Evolutionary conservation across 1,140 invertebrate species (phyloP), one percentile per base, ranked within the genome.

Genomic region (Spodoptera litura): DNA sequence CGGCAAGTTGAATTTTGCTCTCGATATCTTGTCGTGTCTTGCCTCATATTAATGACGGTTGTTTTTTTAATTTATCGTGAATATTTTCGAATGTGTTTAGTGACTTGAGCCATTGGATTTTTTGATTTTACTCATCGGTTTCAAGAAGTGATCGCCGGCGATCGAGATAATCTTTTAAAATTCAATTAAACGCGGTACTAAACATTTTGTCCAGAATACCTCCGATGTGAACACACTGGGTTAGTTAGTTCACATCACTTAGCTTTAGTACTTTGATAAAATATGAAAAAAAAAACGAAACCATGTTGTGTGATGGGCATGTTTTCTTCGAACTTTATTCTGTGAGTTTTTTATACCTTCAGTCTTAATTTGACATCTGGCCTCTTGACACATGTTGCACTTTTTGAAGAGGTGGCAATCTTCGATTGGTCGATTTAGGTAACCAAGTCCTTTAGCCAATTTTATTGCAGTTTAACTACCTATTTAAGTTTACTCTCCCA

Each of bases 41-140:
- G 89, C 77, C 79, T 91, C 85, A 88, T 89, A 91, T 89, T 91
- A 91, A 91, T 89, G 89, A 85, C 83, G 89, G 85, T 86, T 82
- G 76, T 84, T 85, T 86, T 90, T 88, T 88, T 89, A 83, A 88
- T 90, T 84, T 86, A 88, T 89, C 83, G 78, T 70, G 80, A 83
- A 85, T 88, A 85, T 89, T 86, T 85, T 87, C 80, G 84, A 81
- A 79, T 82, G 80, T 83, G 80, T 83, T 75, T 82, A 82, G 80
- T 77, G 78, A 61, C 70, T 78, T 62, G 73, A 66, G 58, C 68
- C 77, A 61, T 80, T 27, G 84, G 75, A 84, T 82, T 83, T 78
- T 75, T 81, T 66, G 78, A 74, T 61, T 79, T 81, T 84, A 85
- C 78, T 88, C 85, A 87, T 84, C 77, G 83, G 74, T 84, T 87